Evolutionary conservation across 1,140 invertebrate genomes (phyloP), one percentile per base, ranked within the genome.

Genomic region (Stenopsyche tienmushanensis): DNA sequence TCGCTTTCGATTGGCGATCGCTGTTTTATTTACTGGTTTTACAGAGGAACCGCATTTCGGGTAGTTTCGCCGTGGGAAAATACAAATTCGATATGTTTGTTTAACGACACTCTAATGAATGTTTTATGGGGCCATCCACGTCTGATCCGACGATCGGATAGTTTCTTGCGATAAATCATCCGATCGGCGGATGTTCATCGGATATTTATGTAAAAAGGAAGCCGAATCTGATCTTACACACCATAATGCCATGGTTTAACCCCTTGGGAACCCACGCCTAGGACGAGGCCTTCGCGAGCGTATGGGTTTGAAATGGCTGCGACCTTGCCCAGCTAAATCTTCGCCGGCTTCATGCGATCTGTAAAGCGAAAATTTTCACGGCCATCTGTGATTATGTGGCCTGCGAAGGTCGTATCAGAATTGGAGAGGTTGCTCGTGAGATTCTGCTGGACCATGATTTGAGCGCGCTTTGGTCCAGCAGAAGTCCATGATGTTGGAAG

Each of bases 341-440:
- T 34, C 29, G 29, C 29, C 13, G n/a, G 5, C 29, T 34, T 15
- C 18, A 5, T 47, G 44, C 5, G 18, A 47, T 15, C 44, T 5
- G 18, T n/a, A n/a, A n/a, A 18, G 44, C 44, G 44, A 47, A 47
- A 47, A 47, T 47, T 47, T 47, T 47, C 44, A 47, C 17, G 7
- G 44, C 44, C 44, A 18, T 20, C 44, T 34, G 17, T 47, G 44
- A 13, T 13, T 20, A 20, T 47, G 44, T 47, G 7, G 17, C 17
- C 17, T 47, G 10, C 29, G 29, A 34, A 47, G 44, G 44, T 18
- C 17, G 10, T 47, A 8, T 5, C 18, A 47, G 17, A 47, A 47
- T 47, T 13, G 44, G 44, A 47, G 44, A 47, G 44, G 44, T 15
- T 47, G 44, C 5, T 15, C 29, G 29, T n/a, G n/a, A n/a, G n/a